phyloP scores from a whole-genome alignment of 2,888 invertebrate genomes.

The Caenorhabditis japonica region DNA sequence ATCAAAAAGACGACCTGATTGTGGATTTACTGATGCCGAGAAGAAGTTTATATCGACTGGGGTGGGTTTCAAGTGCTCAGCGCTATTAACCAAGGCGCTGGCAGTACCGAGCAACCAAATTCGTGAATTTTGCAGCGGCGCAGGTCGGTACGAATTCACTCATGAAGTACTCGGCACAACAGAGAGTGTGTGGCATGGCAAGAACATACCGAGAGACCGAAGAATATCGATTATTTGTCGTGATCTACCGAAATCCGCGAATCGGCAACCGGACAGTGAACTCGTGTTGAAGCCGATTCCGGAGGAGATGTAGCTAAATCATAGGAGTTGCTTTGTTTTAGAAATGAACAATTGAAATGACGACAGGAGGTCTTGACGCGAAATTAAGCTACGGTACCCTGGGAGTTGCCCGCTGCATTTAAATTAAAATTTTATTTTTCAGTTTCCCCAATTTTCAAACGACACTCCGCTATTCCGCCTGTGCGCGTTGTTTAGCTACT shows the following conservation, averaged over 20 bases:
- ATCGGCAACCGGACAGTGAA: conserved; percentile 23
- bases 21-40: conserved; percentile 86
- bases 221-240: conserved; percentile 88
- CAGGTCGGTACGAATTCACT: conserved; percentile 88
- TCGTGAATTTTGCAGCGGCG: conserved; percentile 78
- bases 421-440: too few species aligned
- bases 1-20: conserved; percentile 81
- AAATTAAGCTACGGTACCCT: too few species aligned
- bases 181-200: conserved; percentile 83
- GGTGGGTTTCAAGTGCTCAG: conserved; percentile 80
- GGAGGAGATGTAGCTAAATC: too few species aligned
- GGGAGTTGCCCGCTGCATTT: too few species aligned
- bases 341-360: too few species aligned
- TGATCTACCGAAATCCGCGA: conserved; percentile 61
- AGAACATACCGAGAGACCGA: conserved; percentile 82
- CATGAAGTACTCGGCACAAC: conserved; percentile 87
- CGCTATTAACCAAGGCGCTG: too few species aligned
- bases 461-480: too few species aligned
- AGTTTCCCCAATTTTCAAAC: too few species aligned
- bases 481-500: too few species aligned
- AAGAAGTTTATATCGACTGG: conserved; percentile 92
- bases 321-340: too few species aligned
- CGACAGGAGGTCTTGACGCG: too few species aligned
- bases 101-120: too few species aligned
- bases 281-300: conserved; percentile 50